Base-by-base conservation (phyloP, 1,140 invertebrate genomes). In the Trialeurodes vaporariorum region DNA sequence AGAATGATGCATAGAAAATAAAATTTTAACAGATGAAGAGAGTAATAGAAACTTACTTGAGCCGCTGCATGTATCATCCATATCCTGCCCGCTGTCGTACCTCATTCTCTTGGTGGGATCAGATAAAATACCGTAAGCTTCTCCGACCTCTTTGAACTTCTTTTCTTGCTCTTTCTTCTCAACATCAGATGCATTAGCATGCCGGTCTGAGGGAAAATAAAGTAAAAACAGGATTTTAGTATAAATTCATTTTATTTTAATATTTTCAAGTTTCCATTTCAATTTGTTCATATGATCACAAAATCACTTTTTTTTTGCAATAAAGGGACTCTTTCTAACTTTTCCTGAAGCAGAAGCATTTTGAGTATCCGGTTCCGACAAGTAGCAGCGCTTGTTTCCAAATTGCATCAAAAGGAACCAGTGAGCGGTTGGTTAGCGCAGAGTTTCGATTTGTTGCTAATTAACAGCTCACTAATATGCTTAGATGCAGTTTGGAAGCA, bases 81-180 rank as follows among this genome's bases (percentile, higher is more conserved):
- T 79, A 74, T 96, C 93, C 69, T 96, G 91, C 26, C 95, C 95
- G 73, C 85, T 91, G 78, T 98, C 96, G 75, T 97, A 98, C 34
- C 94, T 85, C 23, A 86, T 83, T 72, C 92, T 86, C 79, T 98
- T 98, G 72, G 92, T 92, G 0, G 88, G 85, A 82, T 99, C 95
- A 21, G 93, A 95, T 27, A 99, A 82, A 70, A 98, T 87, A 63
- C 91, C 92, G 77, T 98, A 98, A 0, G 96, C 96, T 81, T 98
- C 95, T 24, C 94, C 94, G 23, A 98, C 85, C 79, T 98, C 96
- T 79, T 99, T 98, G 79, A 99, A 99, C 73, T 93, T 94, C 69
- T 87, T 87, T 79, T 98, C 95, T 78, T 97, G 92, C 74, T 94
- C 91, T 72, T 90, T 90, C 67, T 91, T 89, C 74, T 92, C 90